A percentile compares a stretch with the other conserved stretches of the same genome.
phyloP scores from a whole-genome alignment of 2,113 vertebrate genomes.

The Pagrus major region DNA sequence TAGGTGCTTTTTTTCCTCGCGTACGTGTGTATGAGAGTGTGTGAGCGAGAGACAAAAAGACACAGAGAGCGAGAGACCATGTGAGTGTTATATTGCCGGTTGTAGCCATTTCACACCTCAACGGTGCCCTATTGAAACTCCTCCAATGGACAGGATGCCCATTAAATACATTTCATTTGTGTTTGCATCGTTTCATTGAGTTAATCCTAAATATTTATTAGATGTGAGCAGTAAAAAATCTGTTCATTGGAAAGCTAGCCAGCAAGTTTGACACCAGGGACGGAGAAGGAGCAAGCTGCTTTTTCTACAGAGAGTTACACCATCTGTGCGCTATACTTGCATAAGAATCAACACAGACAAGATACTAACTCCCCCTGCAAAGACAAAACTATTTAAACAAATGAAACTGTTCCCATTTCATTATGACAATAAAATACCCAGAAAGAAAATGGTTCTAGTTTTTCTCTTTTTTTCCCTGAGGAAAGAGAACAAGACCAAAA shows the following conservation, averaged over 20 bases:
- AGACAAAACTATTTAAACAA: constrained; percentile 41
- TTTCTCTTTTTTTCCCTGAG: not conserved
- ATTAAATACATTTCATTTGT: constrained; percentile 82
- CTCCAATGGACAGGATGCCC: constrained; percentile 74
- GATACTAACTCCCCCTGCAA: constrained; percentile 11
- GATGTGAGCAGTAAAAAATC: constrained; percentile 78
- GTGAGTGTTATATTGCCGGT: constrained; percentile 76
- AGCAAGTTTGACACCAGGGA: constrained; percentile 65
- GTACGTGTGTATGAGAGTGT: constrained; percentile 37
- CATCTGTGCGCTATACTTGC: constrained; percentile 65
- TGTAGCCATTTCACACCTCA: constrained; percentile 79
- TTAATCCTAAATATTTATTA: constrained; percentile 84
- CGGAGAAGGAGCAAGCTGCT: constrained; percentile 40
- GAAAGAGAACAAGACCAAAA: constrained; percentile 20
- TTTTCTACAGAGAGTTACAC: constrained; percentile 52
- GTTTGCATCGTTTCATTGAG: constrained; percentile 82
- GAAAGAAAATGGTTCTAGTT: constrained; percentile 6
- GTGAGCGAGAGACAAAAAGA: constrained; percentile 45
- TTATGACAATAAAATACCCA: constrained; percentile 18
- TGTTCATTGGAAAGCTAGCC: constrained; percentile 71
- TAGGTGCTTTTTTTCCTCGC: constrained; percentile 60
- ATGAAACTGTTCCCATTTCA: constrained; percentile 33
- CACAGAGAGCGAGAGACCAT: constrained; percentile 46
- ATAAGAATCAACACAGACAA: constrained; percentile 34
- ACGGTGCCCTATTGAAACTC: constrained; percentile 72